Evolutionary conservation across 1,140 invertebrate species (phyloP).

Genomic region (Grapholita molesta): DNA sequence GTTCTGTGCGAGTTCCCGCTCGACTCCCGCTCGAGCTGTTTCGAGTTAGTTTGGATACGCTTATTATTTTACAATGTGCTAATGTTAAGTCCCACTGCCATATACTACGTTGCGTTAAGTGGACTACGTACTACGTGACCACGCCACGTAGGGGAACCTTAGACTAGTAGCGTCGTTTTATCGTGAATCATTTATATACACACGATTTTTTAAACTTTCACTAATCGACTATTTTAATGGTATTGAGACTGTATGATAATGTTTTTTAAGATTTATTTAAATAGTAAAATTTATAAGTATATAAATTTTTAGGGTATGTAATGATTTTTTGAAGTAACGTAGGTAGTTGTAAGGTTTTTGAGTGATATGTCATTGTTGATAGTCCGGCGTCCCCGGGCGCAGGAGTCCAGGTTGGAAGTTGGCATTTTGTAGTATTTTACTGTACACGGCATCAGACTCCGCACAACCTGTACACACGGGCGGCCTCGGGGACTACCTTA

Average conservation of each 20-base stretch:
- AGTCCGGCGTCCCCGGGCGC: neutral
- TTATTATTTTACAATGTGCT: slow-evolving; percentile 48
- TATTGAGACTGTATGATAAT: slow-evolving; percentile 49
- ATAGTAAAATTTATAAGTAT: slow-evolving; percentile 9
- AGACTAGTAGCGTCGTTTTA: neutral
- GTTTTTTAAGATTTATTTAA: slow-evolving; percentile 16
- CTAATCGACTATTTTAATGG: slow-evolving; percentile 32
- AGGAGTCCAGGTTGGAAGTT: neutral
- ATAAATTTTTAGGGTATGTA: slow-evolving; percentile 11
- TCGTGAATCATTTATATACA: slow-evolving; percentile 5
- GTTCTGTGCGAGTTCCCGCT: neutral
- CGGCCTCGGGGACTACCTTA: no score
- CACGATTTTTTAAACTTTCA: slow-evolving; percentile 19
- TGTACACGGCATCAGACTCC: no score
- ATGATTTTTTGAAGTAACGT: neutral
- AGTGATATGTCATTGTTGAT: slow-evolving; percentile 5
- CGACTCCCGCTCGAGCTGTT: slow-evolving; percentile 18
- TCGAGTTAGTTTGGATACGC: slow-evolving; percentile 47
- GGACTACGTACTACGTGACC: no score
- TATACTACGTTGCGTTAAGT: slow-evolving; percentile 49
- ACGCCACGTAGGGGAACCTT: neutral
- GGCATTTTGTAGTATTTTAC: slow-evolving; percentile 3
- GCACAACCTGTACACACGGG: no score
- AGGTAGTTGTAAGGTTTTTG: slow-evolving; percentile 10
- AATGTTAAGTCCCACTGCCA: slow-evolving; percentile 54